Evolutionary conservation across 1,140 invertebrate species (phyloP), one percentile per base, ranked within the genome.

Genomic region (Harpegnathos saltator): DNA sequence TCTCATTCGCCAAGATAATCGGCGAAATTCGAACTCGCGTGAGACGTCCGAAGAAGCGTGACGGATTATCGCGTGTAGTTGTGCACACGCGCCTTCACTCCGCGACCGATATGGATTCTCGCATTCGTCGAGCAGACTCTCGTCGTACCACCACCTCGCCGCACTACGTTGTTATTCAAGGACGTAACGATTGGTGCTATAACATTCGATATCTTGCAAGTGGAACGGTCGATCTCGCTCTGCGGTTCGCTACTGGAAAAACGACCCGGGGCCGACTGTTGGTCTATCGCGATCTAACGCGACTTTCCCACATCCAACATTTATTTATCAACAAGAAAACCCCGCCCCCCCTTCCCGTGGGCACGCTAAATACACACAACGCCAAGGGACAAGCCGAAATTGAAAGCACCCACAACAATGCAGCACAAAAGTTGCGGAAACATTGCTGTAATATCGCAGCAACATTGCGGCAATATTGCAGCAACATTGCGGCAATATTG

Each of bases 151-250:
- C 61, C 4, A n/a, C 11, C 12, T 48, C 63, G 63, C 17, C 7
- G 19, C 12, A 26, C 3, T 44, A 44, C 38, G 38, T 11, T 44
- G 7, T 44, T 44, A 44, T 44, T 17, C 44, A 22, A 2, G 12
- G 9, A 54, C 29, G 29, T 33, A 33, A 33, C 0, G 3, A 7
- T 77, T 26, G 14, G 4, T 38, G 22, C 5, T 4, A 15, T 17
- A 22, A 38, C 68, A 15, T 33, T 58, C 54, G 69, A 33, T 63
- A 65, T 33, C 58, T 17, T 11, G n/a, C 15, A 75, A 52, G 3
- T 75, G 15, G 11, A 66, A 11, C 19, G 29, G 22, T 22, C 61
- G 1, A 65, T 52, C 44, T 48, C 17, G 2, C 19, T 63, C 7
- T 17, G 19, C 44, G n/a, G 61, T 33, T 22, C 22, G 22, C 9